phyloP scores from a whole-genome alignment of 2,888 invertebrate genomes.

The Parelbella ahira region DNA sequence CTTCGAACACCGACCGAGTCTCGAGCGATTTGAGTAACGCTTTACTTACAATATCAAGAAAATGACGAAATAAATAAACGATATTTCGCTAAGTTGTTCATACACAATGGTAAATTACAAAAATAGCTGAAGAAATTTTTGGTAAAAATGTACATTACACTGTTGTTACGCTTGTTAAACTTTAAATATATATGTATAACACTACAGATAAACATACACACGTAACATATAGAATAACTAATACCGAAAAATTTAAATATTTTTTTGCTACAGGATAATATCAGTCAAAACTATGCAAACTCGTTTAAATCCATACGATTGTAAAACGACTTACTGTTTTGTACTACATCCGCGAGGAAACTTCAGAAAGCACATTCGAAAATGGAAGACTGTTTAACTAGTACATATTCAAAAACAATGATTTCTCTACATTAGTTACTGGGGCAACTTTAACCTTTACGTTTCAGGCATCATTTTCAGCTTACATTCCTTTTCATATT shows the following conservation, averaged over 20 bases:
- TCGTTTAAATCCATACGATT: slow-evolving; percentile 47
- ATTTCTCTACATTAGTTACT: too few species aligned
- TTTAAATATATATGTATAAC: slow-evolving; percentile 37
- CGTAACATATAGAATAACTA: slow-evolving; percentile 44
- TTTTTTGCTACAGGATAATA: slow-evolving; percentile 37
- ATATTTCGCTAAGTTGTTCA: slow-evolving; percentile 19
- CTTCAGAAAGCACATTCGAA: too few species aligned
- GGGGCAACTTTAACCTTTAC: too few species aligned
- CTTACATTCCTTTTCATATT: too few species aligned
- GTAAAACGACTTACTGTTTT: too few species aligned
- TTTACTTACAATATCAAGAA: slow-evolving; percentile 8
- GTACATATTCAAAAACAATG: too few species aligned
- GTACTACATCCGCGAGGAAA: too few species aligned
- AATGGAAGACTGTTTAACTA: too few species aligned
- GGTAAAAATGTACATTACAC: slow-evolving; percentile 53
- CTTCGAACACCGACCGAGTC: slow-evolving; percentile 9
- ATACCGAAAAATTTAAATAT: slow-evolving; percentile 31
- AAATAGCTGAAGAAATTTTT: slow-evolving; percentile 64
- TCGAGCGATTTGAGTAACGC: slow-evolving; percentile 15
- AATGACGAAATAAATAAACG: slow-evolving; percentile 27
- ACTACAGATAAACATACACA: slow-evolving; percentile 48
- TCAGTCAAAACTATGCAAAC: slow-evolving; percentile 58
- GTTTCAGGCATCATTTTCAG: too few species aligned
- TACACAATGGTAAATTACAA: slow-evolving; percentile 42
- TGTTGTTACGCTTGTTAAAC: slow-evolving; percentile 33